phyloP scores from a whole-genome alignment of 2,797 vertebrate species.

The Sebastes oblongus region DNA sequence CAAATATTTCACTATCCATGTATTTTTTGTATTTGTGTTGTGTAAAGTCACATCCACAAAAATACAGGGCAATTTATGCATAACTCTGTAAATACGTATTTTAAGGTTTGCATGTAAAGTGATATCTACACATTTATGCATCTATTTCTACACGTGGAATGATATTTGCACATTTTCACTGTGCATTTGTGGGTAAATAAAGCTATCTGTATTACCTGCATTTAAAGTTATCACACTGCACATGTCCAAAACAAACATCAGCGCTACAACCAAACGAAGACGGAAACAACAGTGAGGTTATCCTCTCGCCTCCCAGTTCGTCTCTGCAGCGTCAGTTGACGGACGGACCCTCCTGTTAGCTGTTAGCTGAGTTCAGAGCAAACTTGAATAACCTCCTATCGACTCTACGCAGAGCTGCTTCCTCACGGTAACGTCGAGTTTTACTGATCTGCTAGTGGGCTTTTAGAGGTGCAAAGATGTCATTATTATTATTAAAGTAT shows the following conservation, averaged over 20 bases:
- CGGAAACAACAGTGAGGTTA: not conserved
- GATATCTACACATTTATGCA: too few relatives aligned
- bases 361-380: not conserved
- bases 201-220: too few relatives aligned
- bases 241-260: not conserved
- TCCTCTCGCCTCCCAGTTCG: not conserved
- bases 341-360: slow-evolving; percentile 3
- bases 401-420: not conserved
- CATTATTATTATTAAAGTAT: not conserved
- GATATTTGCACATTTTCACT: too few relatives aligned
- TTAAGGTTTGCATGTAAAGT: too few relatives aligned
- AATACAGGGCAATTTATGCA: too few relatives aligned
- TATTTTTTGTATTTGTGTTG: too few relatives aligned
- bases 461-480: not conserved
- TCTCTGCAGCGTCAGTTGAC: slow-evolving; percentile 13
- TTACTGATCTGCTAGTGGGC: not conserved
- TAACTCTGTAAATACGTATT: too few relatives aligned
- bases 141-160: too few relatives aligned
- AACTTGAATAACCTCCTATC: not conserved
- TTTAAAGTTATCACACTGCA: not conserved
- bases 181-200: too few relatives aligned
- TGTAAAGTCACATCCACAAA: too few relatives aligned
- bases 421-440: slow-evolving; percentile 39
- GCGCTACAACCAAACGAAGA: not conserved
- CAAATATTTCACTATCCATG: too few relatives aligned